phyloP scores from a whole-genome alignment of 37 sponge, comb jelly and placozoan species.

The Lycopodina hypogea region DNA sequence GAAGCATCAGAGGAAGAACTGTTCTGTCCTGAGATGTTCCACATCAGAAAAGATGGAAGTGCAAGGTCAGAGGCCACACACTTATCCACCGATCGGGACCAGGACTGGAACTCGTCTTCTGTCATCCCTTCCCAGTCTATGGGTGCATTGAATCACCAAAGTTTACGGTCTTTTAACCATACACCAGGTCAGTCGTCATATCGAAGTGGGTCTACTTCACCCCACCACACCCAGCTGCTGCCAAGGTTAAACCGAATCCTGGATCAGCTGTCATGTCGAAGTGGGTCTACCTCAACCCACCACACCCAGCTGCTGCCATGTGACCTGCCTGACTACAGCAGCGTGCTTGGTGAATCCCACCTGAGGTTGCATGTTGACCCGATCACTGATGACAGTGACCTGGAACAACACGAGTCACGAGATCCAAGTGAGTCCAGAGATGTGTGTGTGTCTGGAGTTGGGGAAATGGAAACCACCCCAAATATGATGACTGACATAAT shows the following conservation, averaged over 20 bases:
- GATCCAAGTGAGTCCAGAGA: background rate
- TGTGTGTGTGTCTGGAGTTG: background rate
- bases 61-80: too few species aligned
- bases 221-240: too few species aligned
- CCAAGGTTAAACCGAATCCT: background rate
- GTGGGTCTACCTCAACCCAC: background rate
- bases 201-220: background rate
- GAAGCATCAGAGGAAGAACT: background rate
- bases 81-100: too few species aligned
- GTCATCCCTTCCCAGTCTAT: background rate
- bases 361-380: background rate
- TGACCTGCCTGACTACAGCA: background rate
- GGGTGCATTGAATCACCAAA: background rate
- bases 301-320: background rate
- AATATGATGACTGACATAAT: background rate
- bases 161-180: background rate
- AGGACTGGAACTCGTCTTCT: too few species aligned
- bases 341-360: background rate
- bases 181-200: background rate
- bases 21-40: background rate
- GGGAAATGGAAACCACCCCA: background rate
- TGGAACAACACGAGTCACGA: background rate
- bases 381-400: background rate
- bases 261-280: conserved; percentile 1
- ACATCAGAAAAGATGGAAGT: background rate